Base-by-base conservation (phyloP, 2,113 vertebrate genomes). In the Nannospalax galili region DNA sequence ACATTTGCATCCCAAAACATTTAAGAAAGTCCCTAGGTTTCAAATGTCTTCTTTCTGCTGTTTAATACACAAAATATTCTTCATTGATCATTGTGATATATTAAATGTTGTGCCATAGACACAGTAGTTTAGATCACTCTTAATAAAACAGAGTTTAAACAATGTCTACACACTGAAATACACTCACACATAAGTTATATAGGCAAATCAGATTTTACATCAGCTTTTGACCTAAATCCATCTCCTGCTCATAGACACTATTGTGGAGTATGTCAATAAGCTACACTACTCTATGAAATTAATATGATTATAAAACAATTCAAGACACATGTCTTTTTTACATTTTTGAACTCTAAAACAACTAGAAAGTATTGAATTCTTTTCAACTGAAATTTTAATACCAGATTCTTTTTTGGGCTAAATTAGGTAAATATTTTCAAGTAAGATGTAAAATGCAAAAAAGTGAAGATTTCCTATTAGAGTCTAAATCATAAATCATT, bases 401-500 rank as follows among this genome's bases (percentile, higher is more conserved):
- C n/a, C n/a, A n/a, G n/a, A n/a, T n/a, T 3, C 5, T 73, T 81
- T 96, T 73, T 67, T 42, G 22, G 22, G 77, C 42, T 52, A 95
- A 92, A 94, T 96, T 78, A 91, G 3, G 5, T 84, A 72, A 86
- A 88, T 91, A 32, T n/a, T 96, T 96, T 86, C 85, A 93, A 96
- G 78, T 88, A 65, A 97, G 77, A 86, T 86, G 1, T 86, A 92
- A 94, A 96, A 81, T 81, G 8, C 15, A 74, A 88, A 85, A 48
- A 72, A 70, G 42, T 64, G 52, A 93, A 12, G 7, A 91, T 93
- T 95, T 95, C 58, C 75, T 60, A 96, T 37, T 30, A 89, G 75
- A 84, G 37, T 40, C 86, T 97, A 95, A 97, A 95, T 82, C 86
- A 92, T 95, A 93, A 93, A 92, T 97, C 94, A 96, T 92, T 97